Conservation (phyloP, 2,888 invertebrate genomes). For the Antheraea assamensis region DNA sequence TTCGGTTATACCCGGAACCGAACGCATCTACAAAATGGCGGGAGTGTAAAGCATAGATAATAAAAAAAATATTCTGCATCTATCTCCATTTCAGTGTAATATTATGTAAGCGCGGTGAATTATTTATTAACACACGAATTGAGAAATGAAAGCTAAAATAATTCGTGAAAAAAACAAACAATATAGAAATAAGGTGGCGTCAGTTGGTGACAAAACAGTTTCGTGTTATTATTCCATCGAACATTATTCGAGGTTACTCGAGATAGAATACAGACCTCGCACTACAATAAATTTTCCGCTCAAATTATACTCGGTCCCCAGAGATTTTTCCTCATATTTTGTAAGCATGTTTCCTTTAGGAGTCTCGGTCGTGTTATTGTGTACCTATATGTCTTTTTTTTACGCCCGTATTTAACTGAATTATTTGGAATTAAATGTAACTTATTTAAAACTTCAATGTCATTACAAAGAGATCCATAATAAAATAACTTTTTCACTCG, state of each 20-base stretch:
- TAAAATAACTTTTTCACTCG: no score
- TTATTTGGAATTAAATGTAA: not conserved
- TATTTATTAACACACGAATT: not conserved
- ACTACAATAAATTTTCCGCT: slow-evolving; percentile 1
- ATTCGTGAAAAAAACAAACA: not conserved
- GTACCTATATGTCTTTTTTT: not conserved
- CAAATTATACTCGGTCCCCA: slow-evolving; percentile 3
- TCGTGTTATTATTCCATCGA: not conserved
- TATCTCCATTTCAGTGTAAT: not conserved
- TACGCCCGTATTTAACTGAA: not conserved
- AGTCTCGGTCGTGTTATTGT: not conserved
- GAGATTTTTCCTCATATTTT: not conserved
- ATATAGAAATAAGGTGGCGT: not conserved
- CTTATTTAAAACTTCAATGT: not conserved
- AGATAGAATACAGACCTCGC: not conserved
- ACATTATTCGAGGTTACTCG: not conserved
- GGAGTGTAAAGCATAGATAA: not conserved
- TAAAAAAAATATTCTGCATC: not conserved
- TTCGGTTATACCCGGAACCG: not conserved
- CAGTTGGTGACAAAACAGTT: slow-evolving; percentile 4
- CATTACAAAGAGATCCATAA: no score
- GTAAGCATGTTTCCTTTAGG: not conserved
- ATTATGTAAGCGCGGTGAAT: not conserved
- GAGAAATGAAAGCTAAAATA: not conserved
- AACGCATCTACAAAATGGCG: not conserved